Conservation (phyloP, 2,888 invertebrate genomes). For the Mimumesa dahlbomi region DNA sequence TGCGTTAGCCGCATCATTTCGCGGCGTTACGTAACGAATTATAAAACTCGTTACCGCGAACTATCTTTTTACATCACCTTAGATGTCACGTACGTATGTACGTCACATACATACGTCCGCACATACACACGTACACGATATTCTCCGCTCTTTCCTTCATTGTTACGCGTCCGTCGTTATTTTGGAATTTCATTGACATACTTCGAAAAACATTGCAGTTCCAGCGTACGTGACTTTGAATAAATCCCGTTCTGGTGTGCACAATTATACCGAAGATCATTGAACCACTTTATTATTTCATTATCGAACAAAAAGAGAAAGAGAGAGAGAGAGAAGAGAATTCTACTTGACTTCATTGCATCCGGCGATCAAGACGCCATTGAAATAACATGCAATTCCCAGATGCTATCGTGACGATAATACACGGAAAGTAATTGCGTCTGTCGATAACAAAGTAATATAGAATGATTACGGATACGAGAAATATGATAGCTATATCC, state of each 20-base stretch:
- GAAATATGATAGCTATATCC: too few relatives aligned
- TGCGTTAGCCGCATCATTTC: neutral
- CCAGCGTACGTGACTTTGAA: neutral
- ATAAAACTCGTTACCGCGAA: constrained; percentile 2
- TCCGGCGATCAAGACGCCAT: too few relatives aligned
- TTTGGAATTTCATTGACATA: constrained; percentile 60
- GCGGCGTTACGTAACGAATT: constrained; percentile 27
- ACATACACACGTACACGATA: too few relatives aligned
- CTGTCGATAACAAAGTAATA: too few relatives aligned
- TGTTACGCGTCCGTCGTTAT: constrained; percentile 43
- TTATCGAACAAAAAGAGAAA: neutral
- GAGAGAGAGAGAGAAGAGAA: neutral
- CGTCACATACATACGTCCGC: too few relatives aligned
- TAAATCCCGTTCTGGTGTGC: neutral
- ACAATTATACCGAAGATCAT: too few relatives aligned
- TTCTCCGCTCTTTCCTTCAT: constrained; percentile 44
- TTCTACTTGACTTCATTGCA: too few relatives aligned
- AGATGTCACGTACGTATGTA: constrained; percentile 34
- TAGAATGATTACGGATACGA: too few relatives aligned
- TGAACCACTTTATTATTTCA: too few relatives aligned
- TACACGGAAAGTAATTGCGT: too few relatives aligned
- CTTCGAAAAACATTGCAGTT: constrained; percentile 26
- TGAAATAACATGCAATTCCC: too few relatives aligned
- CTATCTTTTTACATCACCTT: constrained; percentile 31
- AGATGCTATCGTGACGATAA: too few relatives aligned